These are phyloP conservation scores for Platysternon megacephalum DNA, from an alignment of 2,113 vertebrate species.

Conservation along the genomic window DNA sequence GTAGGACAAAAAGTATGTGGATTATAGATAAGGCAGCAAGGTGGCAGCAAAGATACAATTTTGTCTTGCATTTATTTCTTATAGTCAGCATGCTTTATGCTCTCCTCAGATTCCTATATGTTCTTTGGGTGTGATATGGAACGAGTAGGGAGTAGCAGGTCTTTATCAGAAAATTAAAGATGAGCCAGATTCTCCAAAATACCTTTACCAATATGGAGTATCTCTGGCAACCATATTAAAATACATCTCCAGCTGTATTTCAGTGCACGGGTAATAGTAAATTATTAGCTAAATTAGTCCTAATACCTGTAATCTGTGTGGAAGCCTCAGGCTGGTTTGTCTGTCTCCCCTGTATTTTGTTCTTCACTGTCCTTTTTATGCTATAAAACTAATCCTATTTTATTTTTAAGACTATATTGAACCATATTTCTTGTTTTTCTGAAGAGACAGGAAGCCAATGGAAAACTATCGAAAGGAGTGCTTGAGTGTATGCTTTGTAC, in stretches of 20 bases:
- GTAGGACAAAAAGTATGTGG: not conserved
- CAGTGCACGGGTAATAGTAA: not conserved
- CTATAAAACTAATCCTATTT: not conserved
- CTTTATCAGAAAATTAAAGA: not conserved
- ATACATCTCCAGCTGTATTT: not conserved
- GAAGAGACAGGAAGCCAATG: not conserved
- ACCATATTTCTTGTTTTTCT: slow-evolving; percentile 9
- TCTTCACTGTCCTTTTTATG: slow-evolving; percentile 6
- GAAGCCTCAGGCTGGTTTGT: not conserved
- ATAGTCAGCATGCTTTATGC: not conserved
- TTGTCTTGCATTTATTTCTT: not conserved
- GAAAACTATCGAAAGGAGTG: not conserved
- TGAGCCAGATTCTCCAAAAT: slow-evolving; percentile 2
- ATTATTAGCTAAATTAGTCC: not conserved
- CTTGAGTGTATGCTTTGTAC: slow-evolving; percentile 21
- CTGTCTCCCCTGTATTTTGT: not conserved
- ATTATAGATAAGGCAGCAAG: slow-evolving; percentile 23
- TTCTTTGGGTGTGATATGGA: not conserved
- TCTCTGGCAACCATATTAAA: not conserved
- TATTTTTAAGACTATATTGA: not conserved
- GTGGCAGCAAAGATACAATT: slow-evolving; percentile 67
- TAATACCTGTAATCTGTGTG: not conserved
- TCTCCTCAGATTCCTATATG: not conserved
- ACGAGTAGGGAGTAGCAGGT: not conserved
- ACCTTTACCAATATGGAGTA: not conserved